Percentiles rank a stretch among this genome's conserved stretches.
Evolutionary conservation across 2,113 vertebrate species (phyloP).

Genomic region (Amia ocellicauda): DNA sequence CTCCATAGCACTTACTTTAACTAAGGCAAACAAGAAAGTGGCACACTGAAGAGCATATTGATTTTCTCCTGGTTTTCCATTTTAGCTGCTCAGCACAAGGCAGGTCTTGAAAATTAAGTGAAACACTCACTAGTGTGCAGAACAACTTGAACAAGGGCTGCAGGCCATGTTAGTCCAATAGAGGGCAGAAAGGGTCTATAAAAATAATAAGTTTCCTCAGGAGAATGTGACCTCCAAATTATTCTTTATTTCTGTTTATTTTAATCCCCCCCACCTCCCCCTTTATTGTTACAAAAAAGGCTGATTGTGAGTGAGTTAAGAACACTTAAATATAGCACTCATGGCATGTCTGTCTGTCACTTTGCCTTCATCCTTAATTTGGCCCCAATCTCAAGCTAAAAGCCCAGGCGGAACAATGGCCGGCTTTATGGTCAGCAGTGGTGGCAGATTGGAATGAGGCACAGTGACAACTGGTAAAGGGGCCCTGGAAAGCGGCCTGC

Average conservation of each 20-base stretch:
- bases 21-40: no score
- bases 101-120: no score
- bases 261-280: no score
- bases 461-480: slow-evolving; percentile 22
- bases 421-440: slow-evolving; percentile 21
- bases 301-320: slow-evolving; percentile 15
- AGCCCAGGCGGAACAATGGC: slow-evolving; percentile 16
- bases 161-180: not conserved
- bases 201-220: not conserved
- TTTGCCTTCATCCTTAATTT: slow-evolving; percentile 18
- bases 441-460: slow-evolving; percentile 21
- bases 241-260: not conserved
- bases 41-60: no score
- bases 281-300: no score
- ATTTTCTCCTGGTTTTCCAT: no score
- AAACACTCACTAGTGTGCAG: no score
- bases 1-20: no score
- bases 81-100: no score
- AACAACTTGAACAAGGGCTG: no score
- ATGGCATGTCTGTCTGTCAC: slow-evolving; percentile 22
- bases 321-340: slow-evolving; percentile 29
- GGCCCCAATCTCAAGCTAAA: not conserved
- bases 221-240: not conserved
- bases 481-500: not conserved
- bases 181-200: slow-evolving; percentile 8